Evolutionary conservation across 2,888 invertebrate genomes (phyloP).

Genomic region (Aethes cnicana): DNA sequence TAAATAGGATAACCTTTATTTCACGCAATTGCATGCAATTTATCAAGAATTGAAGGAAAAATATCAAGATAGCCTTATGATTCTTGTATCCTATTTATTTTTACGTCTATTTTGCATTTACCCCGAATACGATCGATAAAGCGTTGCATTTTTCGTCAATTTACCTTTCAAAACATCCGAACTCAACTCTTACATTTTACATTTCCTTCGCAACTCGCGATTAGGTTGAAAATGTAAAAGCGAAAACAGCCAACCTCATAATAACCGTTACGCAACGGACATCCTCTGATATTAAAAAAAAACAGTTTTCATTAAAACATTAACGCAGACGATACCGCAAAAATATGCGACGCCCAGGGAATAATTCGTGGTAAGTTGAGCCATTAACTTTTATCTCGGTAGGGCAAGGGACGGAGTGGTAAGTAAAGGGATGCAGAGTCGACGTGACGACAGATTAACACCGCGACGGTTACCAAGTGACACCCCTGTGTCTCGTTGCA

Average conservation of each 20-base stretch:
- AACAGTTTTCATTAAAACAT: slow-evolving; percentile 45
- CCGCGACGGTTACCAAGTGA: too few species aligned
- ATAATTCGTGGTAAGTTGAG: slow-evolving; percentile 72
- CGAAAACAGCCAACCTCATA: slow-evolving; percentile 5
- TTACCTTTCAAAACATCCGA: not conserved
- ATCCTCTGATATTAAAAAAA: slow-evolving; percentile 33
- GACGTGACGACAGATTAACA: slow-evolving; percentile 2
- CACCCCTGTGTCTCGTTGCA: too few species aligned
- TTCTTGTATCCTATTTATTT: too few species aligned
- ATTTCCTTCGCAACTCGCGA: not conserved
- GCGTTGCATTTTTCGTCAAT: too few species aligned
- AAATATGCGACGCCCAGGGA: slow-evolving; percentile 53
- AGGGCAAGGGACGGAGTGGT: slow-evolving; percentile 39
- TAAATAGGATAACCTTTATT: too few species aligned
- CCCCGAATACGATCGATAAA: too few species aligned
- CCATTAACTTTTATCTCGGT: slow-evolving; percentile 74
- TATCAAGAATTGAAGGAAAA: too few species aligned
- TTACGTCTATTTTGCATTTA: too few species aligned
- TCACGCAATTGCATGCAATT: too few species aligned
- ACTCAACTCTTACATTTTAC: not conserved
- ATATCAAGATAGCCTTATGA: too few species aligned
- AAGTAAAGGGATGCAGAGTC: slow-evolving; percentile 32
- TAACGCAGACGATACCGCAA: slow-evolving; percentile 45
- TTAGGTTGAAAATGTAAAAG: slow-evolving; percentile 3
- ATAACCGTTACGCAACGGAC: slow-evolving; percentile 23